Evolutionary conservation across 1,140 invertebrate species (phyloP).

Genomic region (Ooceraea biroi): DNA sequence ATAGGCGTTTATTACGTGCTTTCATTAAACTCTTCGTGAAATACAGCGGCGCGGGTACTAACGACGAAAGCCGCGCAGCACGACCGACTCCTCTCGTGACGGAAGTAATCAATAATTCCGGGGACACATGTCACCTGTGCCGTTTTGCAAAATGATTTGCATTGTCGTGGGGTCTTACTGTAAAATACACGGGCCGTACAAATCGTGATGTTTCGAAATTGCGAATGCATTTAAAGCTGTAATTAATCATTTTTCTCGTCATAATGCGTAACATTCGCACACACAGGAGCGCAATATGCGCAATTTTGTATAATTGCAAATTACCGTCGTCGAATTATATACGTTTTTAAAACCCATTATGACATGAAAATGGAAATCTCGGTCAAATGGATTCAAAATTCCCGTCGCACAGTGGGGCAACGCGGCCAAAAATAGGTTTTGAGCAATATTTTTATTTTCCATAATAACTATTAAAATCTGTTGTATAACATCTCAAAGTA

Average conservation of each 20-base stretch:
- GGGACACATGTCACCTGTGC: neutral
- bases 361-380: constrained; percentile 4
- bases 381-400: constrained; percentile 6
- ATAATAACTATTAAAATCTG: too few species aligned
- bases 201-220: neutral
- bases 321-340: neutral
- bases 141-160: neutral
- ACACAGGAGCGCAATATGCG: neutral
- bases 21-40: constrained; percentile 78
- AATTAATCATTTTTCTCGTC: neutral
- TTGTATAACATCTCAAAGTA: too few species aligned
- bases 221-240: neutral
- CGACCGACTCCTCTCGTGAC: constrained; percentile 30
- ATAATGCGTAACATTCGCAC: neutral
- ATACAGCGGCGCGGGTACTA: constrained; percentile 65
- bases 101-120: constrained; percentile 58
- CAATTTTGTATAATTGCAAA: neutral
- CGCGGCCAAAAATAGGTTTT: too few species aligned
- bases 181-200: neutral
- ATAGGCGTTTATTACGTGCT: constrained; percentile 77
- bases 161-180: neutral
- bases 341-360: neutral
- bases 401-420: too few species aligned
- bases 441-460: too few species aligned
- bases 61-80: constrained; percentile 49